phyloP scores from a whole-genome alignment of 2,113 vertebrate genomes.

The Amphilophus citrinellus region DNA sequence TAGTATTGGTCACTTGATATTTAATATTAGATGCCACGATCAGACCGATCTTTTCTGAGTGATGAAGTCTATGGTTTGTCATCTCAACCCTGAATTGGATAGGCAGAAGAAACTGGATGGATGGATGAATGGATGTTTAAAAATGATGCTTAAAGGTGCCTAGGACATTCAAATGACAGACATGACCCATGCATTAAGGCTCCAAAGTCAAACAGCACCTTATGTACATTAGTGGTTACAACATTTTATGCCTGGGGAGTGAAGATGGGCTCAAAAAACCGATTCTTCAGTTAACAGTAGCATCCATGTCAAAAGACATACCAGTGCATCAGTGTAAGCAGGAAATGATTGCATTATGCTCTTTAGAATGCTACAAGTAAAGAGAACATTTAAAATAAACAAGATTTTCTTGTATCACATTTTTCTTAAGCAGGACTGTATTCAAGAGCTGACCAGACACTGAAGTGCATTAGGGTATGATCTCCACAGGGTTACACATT shows the following conservation, averaged over 20 bases:
- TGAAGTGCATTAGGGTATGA: conserved; percentile 42
- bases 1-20: not conserved
- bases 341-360: not conserved
- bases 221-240: not conserved
- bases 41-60: not conserved
- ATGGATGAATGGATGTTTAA: too few species aligned
- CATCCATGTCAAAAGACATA: not conserved
- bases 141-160: not conserved
- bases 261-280: not conserved
- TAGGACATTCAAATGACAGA: not conserved
- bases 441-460: not conserved
- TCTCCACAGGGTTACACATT: conserved; percentile 61
- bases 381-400: not conserved
- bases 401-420: conserved; percentile 1
- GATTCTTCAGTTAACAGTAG: not conserved
- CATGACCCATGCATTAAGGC: not conserved
- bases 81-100: too few species aligned
- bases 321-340: not conserved
- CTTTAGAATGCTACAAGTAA: not conserved
- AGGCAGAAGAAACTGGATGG: too few species aligned
- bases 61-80: not conserved
- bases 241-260: not conserved
- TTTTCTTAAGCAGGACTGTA: not conserved
- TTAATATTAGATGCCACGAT: not conserved
- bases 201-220: not conserved